Conservation (phyloP, 1,140 invertebrate genomes). For the Zaprionus inermis region DNA sequence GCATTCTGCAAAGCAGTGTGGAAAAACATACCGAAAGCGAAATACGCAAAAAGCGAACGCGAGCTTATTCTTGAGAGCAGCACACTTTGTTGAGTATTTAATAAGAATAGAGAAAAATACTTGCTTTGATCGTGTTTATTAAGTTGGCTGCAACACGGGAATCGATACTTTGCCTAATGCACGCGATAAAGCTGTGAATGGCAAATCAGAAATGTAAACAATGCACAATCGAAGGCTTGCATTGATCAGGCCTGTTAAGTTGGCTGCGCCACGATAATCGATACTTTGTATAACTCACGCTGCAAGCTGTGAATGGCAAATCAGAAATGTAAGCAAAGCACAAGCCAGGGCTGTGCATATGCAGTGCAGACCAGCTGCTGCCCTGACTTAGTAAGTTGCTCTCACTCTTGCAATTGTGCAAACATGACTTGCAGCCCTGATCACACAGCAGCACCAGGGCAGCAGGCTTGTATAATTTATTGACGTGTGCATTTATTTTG, state of each 20-base stretch:
- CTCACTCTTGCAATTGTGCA: background rate
- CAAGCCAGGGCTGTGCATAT: background rate
- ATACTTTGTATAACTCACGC: too few relatives aligned
- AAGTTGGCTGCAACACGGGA: background rate
- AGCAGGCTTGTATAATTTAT: background rate
- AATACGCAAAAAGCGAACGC: constrained; percentile 11
- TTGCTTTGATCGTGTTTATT: constrained; percentile 2
- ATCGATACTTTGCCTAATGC: background rate
- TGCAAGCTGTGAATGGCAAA: too few relatives aligned
- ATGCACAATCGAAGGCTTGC: background rate
- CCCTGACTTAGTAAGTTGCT: background rate
- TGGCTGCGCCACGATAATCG: too few relatives aligned
- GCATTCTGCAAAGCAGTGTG: constrained; percentile 13
- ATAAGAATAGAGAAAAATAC: background rate
- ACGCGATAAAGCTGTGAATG: background rate
- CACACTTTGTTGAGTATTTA: background rate
- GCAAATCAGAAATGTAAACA: background rate
- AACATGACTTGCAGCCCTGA: background rate
- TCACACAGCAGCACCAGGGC: background rate
- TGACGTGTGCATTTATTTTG: background rate
- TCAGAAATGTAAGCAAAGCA: too few relatives aligned
- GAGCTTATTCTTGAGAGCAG: background rate
- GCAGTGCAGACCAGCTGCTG: background rate
- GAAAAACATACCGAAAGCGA: constrained; percentile 5
- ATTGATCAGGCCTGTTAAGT: background rate